Evolutionary conservation across 2,888 invertebrate species (phyloP), one percentile per base, ranked within the genome.

Genomic region (Cheilosia impressa): DNA sequence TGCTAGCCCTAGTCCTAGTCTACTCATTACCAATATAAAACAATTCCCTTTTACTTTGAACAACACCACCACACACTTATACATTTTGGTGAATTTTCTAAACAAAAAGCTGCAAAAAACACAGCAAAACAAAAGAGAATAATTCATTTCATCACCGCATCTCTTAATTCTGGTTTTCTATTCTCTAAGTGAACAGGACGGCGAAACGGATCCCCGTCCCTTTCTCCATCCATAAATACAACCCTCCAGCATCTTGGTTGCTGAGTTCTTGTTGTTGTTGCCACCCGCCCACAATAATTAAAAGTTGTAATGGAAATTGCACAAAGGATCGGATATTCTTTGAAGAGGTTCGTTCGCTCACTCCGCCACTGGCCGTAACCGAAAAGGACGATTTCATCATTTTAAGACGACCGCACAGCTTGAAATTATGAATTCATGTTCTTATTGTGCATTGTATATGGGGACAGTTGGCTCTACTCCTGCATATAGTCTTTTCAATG

Each of bases 221-320:
- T 5, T 22, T 3, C 4, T n/a, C 13, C n/a, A 17, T 1, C 3
- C 17, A 38, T 19, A 45, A 22, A 41, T 60, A 27, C 34, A 52
- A 4, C 10, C 53, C 47, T 38, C 17, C 4, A 45, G 57, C 19
- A 47, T 57, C 75, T 50, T 76, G 15, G 17, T 5, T 13, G 27
- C 7, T 31, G 31, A 5, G 31, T 31, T 31, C 27, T 53, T 19
- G 10, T 58, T 57, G 57, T 66, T 55, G 60, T 38, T 22, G 10
- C 34, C 31, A 4, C 17, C 66, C 66, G 79, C 75, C 79, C 84
- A 75, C 79, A 80, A 79, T 79, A 84, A 84, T 84, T 84, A 84
- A 84, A 84, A 84, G 69, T 84, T 84, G 79, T 84, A 84, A 79
- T 84, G 75, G 65, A 84, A 84, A 80, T 75, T 73, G 13, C 66